phyloP scores from a whole-genome alignment of 2,113 vertebrate species.

The Anoura caudifer region DNA sequence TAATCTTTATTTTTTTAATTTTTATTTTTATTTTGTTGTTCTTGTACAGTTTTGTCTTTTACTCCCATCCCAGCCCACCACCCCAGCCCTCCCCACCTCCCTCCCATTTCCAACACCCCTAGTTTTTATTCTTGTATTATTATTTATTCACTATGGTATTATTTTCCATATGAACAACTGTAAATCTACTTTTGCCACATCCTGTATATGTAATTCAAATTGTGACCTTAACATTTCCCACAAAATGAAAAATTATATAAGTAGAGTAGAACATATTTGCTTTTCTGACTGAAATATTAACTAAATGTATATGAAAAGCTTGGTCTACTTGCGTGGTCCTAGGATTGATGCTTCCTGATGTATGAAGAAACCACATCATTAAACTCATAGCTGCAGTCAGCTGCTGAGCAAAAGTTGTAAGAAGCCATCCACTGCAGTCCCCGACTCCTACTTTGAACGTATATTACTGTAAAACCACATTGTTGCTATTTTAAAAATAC shows the following conservation, averaged over 20 bases:
- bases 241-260: background rate
- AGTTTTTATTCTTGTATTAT: too few relatives aligned
- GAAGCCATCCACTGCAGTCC: constrained; percentile 10
- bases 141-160: too few relatives aligned
- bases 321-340: background rate
- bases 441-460: background rate
- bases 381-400: background rate
- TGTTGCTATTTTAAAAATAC: background rate
- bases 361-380: background rate
- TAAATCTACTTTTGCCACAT: too few relatives aligned
- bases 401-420: background rate
- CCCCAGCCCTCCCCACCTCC: too few relatives aligned
- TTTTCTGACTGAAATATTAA: background rate
- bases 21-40: too few relatives aligned
- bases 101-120: too few relatives aligned
- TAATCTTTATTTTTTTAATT: too few relatives aligned
- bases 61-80: too few relatives aligned
- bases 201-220: background rate
- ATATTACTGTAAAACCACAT: background rate
- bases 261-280: background rate
- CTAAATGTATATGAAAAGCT: background rate
- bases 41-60: too few relatives aligned
- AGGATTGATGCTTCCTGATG: constrained; percentile 3
- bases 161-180: too few relatives aligned
- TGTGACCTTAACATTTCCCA: background rate